Base-by-base conservation (phyloP, 2,113 vertebrate species). In the Gadus macrocephalus region DNA sequence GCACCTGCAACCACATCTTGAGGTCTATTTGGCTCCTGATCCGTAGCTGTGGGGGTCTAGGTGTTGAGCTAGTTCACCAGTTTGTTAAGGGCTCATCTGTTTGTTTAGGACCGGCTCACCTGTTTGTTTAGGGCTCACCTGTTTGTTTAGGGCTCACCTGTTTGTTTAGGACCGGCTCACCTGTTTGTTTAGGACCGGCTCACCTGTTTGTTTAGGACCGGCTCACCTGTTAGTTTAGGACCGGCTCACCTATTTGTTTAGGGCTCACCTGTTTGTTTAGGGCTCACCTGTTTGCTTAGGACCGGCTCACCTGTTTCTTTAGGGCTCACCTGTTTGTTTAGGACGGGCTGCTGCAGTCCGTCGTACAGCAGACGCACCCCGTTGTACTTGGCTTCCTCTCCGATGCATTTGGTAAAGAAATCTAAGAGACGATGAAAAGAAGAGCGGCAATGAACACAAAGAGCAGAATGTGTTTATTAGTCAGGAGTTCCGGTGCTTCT, bases 131-230 rank as follows among this genome's bases (percentile, higher is more conserved):
- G 25, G 25, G 25, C 25, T 25, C 25, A 25, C 25, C 25, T 25
- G 25, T 25, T 25, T 25, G 25, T 25, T 25, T 25, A 25, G 25
- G 25, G 25, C 25, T 25, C 25, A 25, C 25, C 25, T 38, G 17
- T 31, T 38, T 49, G 4, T 62, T 25, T 25, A 25, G 25, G n/a
- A n/a, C n/a, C n/a, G n/a, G n/a, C n/a, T n/a, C n/a, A n/a, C n/a
- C n/a, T n/a, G n/a, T 64, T 71, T 11, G 60, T 31, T 31, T 11
- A 6, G 38, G 12, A n/a, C n/a, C n/a, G n/a, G 19, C 53, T 22
- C 79, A 98, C 97, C 94, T 99, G 96, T 86, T 99, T 99, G 87
- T 98, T 99, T 68, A 99, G 95, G 82, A n/a, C n/a, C n/a, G n/a
- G 98, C 92, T 11, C 96, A 94, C 73, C n/a, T n/a, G n/a, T 31